Evolutionary conservation across 2,113 vertebrate genomes (phyloP).

Genomic region (Cryptomyrus ogoouensis): DNA sequence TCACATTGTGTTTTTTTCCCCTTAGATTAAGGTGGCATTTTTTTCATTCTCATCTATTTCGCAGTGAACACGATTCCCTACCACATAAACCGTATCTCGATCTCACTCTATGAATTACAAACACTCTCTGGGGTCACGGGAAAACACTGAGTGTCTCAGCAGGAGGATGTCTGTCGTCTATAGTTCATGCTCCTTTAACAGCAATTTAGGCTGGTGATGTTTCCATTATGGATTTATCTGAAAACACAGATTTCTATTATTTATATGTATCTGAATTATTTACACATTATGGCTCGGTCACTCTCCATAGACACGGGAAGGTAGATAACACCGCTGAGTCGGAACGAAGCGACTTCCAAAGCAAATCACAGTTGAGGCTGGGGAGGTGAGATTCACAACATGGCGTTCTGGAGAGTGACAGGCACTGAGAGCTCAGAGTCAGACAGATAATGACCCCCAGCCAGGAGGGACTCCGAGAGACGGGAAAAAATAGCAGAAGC

Average conservation of each 20-base stretch:
- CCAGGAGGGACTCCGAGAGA: neutral
- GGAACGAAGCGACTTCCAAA: neutral
- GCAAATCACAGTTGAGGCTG: neutral
- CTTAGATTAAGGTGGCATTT: conserved; percentile 11
- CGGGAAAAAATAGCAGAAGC: neutral
- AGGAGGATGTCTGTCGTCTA: neutral
- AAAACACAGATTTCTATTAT: neutral
- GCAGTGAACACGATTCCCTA: neutral
- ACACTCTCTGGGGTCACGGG: conserved; percentile 1
- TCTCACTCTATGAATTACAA: conserved; percentile 14
- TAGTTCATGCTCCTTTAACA: neutral
- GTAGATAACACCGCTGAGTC: neutral
- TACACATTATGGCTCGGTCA: neutral
- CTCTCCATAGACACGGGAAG: neutral
- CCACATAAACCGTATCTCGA: neutral
- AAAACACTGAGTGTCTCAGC: neutral
- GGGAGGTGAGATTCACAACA: neutral
- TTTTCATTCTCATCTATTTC: neutral
- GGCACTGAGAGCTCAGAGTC: neutral
- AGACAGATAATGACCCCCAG: neutral
- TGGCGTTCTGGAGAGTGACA: neutral
- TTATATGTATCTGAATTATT: neutral
- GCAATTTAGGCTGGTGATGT: neutral
- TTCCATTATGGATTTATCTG: neutral
- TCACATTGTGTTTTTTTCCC: neutral